Evolutionary conservation across 2,113 vertebrate genomes (phyloP).

Genomic region (Rana temporaria): DNA sequence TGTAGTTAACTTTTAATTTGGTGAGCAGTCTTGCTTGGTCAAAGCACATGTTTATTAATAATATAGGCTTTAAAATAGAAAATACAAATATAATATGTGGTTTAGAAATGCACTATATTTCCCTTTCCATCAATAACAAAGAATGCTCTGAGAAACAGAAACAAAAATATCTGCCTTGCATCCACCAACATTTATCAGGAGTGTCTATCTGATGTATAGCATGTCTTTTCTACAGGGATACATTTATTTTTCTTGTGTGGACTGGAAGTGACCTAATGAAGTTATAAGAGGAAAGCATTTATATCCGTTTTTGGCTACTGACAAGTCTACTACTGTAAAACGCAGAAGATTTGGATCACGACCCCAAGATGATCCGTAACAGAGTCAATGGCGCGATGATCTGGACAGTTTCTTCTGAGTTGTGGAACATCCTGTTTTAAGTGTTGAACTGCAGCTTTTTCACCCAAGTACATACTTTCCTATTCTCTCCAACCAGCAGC

Average conservation of each 20-base stretch:
- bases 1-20: no score
- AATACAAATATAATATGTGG: no score
- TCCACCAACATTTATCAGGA: neutral
- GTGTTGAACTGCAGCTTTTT: neutral
- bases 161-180: neutral
- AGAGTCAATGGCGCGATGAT: constrained; percentile 17
- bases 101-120: no score
- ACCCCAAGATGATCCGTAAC: neutral
- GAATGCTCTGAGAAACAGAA: neutral
- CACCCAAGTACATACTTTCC: constrained; percentile 22
- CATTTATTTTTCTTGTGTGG: constrained; percentile 13
- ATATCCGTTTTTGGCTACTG: neutral
- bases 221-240: constrained; percentile 29
- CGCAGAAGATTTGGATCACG: neutral
- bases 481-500: constrained; percentile 17
- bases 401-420: constrained; percentile 31
- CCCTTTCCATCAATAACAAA: neutral
- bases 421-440: neutral
- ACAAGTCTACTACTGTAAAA: neutral
- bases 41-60: no score
- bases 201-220: neutral
- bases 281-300: neutral
- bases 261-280: constrained; percentile 6
- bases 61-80: no score
- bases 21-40: no score